phyloP scores from a whole-genome alignment of 1,140 invertebrate genomes.

The Frieseomelitta varia region DNA sequence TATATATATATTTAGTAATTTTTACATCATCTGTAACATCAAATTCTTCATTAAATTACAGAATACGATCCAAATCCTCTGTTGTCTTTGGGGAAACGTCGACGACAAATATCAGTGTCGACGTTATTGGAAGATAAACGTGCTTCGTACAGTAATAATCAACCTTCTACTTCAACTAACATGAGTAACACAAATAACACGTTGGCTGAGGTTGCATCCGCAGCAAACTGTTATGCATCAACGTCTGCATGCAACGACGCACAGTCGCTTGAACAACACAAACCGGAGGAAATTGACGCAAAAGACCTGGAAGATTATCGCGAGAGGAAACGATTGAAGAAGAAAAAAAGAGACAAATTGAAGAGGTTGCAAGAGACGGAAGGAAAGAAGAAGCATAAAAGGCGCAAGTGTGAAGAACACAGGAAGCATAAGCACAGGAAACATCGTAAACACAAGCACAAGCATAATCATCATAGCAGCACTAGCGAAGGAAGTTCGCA shows the following conservation, averaged over 20 bases:
- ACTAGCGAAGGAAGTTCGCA: constrained; percentile 73
- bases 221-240: constrained; percentile 43
- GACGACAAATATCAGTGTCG: constrained; percentile 85
- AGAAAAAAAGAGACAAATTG: constrained; percentile 87
- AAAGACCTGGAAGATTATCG: constrained; percentile 80
- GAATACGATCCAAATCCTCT: constrained; percentile 92
- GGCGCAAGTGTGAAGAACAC: constrained; percentile 88
- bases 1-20: background rate
- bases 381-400: constrained; percentile 87
- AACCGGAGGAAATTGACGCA: constrained; percentile 68
- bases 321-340: constrained; percentile 87
- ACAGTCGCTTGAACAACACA: constrained; percentile 62
- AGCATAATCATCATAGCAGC: constrained; percentile 84
- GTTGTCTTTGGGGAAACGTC: constrained; percentile 88
- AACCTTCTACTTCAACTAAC: constrained; percentile 41
- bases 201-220: constrained; percentile 27
- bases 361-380: constrained; percentile 81
- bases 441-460: constrained; percentile 87
- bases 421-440: constrained; percentile 90
- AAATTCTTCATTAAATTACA: constrained; percentile 72
- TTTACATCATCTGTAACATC: background rate
- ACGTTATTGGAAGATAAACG: constrained; percentile 85
- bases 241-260: constrained; percentile 57
- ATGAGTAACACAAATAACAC: constrained; percentile 41
- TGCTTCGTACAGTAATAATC: constrained; percentile 55